Conservation (phyloP, 2,797 vertebrate species). For the Myioborus miniatus region DNA sequence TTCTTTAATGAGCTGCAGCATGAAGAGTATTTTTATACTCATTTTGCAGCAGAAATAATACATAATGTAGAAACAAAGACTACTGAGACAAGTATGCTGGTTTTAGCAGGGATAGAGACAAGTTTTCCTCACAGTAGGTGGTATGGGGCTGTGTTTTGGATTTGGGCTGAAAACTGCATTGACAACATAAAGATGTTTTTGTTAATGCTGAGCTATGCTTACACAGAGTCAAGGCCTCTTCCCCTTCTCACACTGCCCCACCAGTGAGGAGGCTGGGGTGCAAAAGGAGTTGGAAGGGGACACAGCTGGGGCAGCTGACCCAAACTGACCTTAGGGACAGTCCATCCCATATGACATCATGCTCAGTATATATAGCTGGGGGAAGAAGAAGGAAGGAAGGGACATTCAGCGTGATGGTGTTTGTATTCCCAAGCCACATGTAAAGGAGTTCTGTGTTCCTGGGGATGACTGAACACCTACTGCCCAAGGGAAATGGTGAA, state of each 20-base stretch:
- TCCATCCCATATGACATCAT: neutral
- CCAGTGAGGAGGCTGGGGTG: neutral
- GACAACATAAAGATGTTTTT: neutral
- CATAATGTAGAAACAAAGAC: neutral
- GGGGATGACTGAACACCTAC: neutral
- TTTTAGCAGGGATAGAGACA: neutral
- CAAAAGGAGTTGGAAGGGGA: neutral
- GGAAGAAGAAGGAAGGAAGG: neutral
- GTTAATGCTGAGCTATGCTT: neutral
- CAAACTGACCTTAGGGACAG: neutral
- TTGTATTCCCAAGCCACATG: neutral
- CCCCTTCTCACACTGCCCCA: neutral
- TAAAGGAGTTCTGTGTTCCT: neutral
- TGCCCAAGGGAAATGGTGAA: neutral
- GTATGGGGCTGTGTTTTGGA: neutral
- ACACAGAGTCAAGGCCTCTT: neutral
- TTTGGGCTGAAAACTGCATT: neutral
- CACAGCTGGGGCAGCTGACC: neutral
- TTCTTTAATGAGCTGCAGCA: neutral
- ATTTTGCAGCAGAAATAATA: neutral
- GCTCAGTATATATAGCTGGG: neutral
- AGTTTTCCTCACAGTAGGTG: neutral
- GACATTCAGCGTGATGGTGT: fast-evolving
- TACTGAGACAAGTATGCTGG: neutral
- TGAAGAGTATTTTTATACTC: neutral